phyloP scores from a whole-genome alignment of 2,888 invertebrate genomes.

The Gastracanthus pulcherrimus region DNA sequence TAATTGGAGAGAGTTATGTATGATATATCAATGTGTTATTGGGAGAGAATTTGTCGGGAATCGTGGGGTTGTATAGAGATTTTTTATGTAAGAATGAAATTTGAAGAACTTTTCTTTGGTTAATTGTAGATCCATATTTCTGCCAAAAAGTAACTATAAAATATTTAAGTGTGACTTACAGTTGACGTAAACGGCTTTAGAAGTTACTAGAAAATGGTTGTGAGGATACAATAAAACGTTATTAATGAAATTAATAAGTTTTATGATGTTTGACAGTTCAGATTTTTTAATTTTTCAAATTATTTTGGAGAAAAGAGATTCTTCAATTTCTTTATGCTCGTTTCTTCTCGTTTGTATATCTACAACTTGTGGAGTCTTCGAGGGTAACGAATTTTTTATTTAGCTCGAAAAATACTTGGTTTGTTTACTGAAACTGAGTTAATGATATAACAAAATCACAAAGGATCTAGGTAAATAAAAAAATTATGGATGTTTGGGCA shows the following conservation, averaged over 20 bases:
- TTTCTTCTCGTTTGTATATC: conserved; percentile 37
- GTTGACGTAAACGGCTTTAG: background rate
- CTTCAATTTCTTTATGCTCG: background rate
- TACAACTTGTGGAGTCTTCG: background rate
- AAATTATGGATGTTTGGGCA: conserved; percentile 50
- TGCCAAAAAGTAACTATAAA: background rate
- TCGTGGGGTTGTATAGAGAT: too few species aligned
- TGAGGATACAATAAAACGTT: background rate
- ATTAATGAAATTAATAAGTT: conserved; percentile 11
- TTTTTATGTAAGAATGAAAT: too few species aligned
- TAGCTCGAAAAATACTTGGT: background rate
- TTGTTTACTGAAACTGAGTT: conserved; percentile 4
- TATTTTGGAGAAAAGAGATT: too few species aligned
- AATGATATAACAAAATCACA: conserved; percentile 5
- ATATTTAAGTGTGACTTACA: background rate
- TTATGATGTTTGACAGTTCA: background rate
- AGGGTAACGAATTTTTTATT: background rate
- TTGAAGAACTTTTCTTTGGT: too few species aligned
- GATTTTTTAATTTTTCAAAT: too few species aligned
- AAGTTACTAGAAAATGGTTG: background rate
- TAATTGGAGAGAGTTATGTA: background rate
- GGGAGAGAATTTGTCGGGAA: too few species aligned
- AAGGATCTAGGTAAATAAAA: conserved; percentile 36
- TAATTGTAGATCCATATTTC: background rate
- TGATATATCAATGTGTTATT: background rate